Evolutionary conservation across 2,797 vertebrate species (phyloP).

Genomic region (Siniperca undulata): DNA sequence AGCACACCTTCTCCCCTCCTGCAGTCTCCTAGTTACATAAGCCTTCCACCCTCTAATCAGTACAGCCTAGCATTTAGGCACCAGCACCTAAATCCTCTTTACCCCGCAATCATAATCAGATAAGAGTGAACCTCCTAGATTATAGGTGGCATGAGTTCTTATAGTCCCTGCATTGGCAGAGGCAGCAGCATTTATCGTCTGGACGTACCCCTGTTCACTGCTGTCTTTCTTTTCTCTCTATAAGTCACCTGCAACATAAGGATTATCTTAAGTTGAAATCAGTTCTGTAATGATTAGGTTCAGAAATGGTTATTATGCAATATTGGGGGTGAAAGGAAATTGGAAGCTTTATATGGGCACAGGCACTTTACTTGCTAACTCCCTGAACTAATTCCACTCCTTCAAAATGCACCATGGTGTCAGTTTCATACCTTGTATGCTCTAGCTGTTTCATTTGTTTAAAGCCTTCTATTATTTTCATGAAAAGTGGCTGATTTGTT

Average conservation of each 20-base stretch:
- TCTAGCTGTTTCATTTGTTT: slow-evolving; percentile 1
- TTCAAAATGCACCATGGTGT: not conserved
- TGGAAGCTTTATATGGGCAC: not conserved
- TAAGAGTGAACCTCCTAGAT: slow-evolving; percentile 81
- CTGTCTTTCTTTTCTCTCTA: slow-evolving; percentile 1
- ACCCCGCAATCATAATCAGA: slow-evolving; percentile 84
- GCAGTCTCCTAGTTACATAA: slow-evolving; percentile 76
- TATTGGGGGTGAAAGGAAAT: not conserved
- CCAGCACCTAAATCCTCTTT: slow-evolving; percentile 86
- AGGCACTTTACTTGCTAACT: not conserved
- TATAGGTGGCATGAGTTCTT: slow-evolving; percentile 75
- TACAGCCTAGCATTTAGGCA: slow-evolving; percentile 80
- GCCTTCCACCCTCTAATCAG: slow-evolving; percentile 78
- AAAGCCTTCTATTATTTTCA: slow-evolving; percentile 33
- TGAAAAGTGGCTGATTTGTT: slow-evolving; percentile 38
- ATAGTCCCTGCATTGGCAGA: slow-evolving; percentile 53
- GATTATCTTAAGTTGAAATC: slow-evolving; percentile 11
- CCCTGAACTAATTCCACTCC: not conserved
- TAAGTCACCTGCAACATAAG: slow-evolving; percentile 2
- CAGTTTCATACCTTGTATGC: slow-evolving; percentile 6
- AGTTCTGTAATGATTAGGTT: slow-evolving; percentile 12
- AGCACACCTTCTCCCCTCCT: slow-evolving; percentile 59
- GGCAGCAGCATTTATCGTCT: slow-evolving; percentile 60
- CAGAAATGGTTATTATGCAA: not conserved
- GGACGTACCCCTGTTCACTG: slow-evolving; percentile 18